These are phyloP conservation scores for Netelia fuscicornis DNA, from an alignment of 2,888 invertebrate species.

Conservation along the genomic window DNA sequence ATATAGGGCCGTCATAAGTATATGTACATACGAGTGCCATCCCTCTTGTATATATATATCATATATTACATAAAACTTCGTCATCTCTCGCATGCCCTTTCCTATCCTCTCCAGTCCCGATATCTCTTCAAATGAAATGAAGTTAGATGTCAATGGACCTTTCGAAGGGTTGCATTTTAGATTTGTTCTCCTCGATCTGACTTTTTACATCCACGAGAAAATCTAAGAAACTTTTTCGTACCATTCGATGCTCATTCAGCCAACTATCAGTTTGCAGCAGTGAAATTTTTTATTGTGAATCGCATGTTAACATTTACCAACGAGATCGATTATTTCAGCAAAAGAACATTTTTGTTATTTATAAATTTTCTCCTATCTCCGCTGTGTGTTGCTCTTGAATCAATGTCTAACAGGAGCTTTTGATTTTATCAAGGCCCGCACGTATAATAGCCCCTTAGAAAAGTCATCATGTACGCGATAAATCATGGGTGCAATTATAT, in stretches of 20 bases:
- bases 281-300: too few relatives aligned
- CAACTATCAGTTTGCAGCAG: too few relatives aligned
- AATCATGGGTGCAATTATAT: slow-evolving; percentile 61
- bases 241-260: too few relatives aligned
- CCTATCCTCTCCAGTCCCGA: not conserved
- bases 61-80: not conserved
- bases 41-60: not conserved
- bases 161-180: not conserved
- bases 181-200: too few relatives aligned
- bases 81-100: not conserved
- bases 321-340: too few relatives aligned
- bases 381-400: too few relatives aligned
- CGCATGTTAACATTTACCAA: too few relatives aligned
- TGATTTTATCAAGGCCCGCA: not conserved
- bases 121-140: not conserved
- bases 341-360: too few relatives aligned
- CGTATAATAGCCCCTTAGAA: slow-evolving; percentile 42
- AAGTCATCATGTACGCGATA: slow-evolving; percentile 23
- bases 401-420: not conserved
- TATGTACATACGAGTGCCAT: slow-evolving; percentile 19
- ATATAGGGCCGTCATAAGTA: slow-evolving; percentile 43
- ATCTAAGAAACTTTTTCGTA: too few relatives aligned
- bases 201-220: too few relatives aligned
- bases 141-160: slow-evolving; percentile 25
- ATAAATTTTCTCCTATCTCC: too few relatives aligned